phyloP scores from a whole-genome alignment of 2,797 vertebrate genomes.

The Anisognathus igniventris region DNA sequence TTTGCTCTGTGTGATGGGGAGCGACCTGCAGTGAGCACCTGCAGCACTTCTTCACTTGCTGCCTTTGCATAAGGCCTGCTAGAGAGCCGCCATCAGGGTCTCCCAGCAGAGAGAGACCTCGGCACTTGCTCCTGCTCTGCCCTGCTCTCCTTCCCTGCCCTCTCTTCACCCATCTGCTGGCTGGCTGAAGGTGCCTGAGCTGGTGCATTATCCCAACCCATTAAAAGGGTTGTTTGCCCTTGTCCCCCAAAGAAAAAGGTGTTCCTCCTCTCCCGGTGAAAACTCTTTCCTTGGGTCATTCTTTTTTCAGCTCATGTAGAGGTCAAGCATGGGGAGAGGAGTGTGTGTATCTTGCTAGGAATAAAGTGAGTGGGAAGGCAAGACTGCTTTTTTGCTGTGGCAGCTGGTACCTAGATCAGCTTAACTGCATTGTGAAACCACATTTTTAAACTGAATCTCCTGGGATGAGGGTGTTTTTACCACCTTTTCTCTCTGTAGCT shows the following conservation, averaged over 20 bases:
- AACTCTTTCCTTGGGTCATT: not conserved
- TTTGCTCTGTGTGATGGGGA: not conserved
- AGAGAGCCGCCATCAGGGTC: not conserved
- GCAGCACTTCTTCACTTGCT: not conserved
- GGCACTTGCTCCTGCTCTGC: rapidly evolving
- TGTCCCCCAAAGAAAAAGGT: not conserved
- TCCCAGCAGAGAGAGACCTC: rapidly evolving
- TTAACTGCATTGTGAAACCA: not conserved
- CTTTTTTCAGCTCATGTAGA: not conserved
- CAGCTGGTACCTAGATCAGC: not conserved
- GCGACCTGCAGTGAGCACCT: not conserved
- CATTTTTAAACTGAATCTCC: not conserved
- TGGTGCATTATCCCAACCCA: not conserved
- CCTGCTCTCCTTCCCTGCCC: not conserved
- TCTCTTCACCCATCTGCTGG: not conserved
- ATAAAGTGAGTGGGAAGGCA: not conserved
- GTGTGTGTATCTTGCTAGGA: not conserved
- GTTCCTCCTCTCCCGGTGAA: not conserved
- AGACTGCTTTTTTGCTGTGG: not conserved
- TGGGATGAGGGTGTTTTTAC: not conserved
- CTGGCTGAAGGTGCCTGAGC: not conserved
- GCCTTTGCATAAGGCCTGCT: not conserved
- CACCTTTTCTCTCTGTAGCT: not conserved
- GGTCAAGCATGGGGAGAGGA: not conserved
- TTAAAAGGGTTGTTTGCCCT: not conserved